A percentile compares a stretch with the other conserved stretches of the same genome.
phyloP scores from a whole-genome alignment of 37 sponge, comb jelly and placozoan genomes.

The Hormiphora californensis region DNA sequence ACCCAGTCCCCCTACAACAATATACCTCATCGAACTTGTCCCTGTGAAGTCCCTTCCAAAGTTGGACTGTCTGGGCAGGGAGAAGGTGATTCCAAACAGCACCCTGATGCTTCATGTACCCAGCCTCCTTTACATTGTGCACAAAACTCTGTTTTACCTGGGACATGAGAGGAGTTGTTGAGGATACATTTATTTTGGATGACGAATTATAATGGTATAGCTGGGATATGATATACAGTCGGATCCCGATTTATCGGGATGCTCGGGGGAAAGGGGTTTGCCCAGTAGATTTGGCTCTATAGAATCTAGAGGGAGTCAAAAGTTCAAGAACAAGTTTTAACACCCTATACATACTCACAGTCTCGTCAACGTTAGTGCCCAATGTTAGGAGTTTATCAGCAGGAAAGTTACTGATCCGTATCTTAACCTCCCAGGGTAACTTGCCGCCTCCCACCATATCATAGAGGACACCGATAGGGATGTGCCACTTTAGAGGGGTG shows the following conservation, averaged over 20 bases:
- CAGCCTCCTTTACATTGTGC: constrained; percentile 38
- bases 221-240: too few species aligned
- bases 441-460: constrained; percentile 25
- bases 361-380: not conserved
- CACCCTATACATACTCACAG: not conserved
- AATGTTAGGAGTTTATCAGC: not conserved
- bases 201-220: too few species aligned
- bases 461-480: constrained; percentile 47
- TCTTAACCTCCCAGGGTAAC: constrained; percentile 35
- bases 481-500: constrained; percentile 43
- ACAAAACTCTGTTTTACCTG: constrained; percentile 40
- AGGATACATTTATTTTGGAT: too few species aligned
- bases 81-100: constrained; percentile 35
- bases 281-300: too few species aligned
- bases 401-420: constrained; percentile 5
- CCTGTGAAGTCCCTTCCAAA: constrained; percentile 34
- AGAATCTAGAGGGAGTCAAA: too few species aligned
- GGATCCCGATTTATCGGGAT: too few species aligned
- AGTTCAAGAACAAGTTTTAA: too few species aligned
- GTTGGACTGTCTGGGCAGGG: constrained; percentile 18
- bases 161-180: too few species aligned
- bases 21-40: constrained; percentile 51
- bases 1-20: too few species aligned
- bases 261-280: too few species aligned
- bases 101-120: constrained; percentile 50